These are phyloP conservation scores for Ochlodes sylvanus DNA, from an alignment of 2,888 invertebrate genomes.

Conservation along the genomic window DNA sequence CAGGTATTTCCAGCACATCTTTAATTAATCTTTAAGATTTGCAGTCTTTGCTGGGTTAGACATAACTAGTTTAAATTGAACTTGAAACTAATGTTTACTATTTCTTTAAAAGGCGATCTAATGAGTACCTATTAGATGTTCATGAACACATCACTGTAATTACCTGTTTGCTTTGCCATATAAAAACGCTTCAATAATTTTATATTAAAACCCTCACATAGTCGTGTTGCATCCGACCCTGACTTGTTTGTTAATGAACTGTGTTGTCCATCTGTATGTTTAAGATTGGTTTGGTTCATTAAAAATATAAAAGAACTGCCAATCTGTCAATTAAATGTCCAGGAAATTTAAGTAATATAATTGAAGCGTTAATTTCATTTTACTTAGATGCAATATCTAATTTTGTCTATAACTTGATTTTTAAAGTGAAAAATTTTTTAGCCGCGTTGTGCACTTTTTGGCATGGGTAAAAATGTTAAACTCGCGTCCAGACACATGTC, in stretches of 20 bases:
- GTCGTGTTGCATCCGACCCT: conserved; percentile 29
- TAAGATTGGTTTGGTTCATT: neutral
- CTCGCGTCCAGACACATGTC: too few relatives aligned
- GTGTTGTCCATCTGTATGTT: neutral
- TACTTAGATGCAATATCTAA: too few relatives aligned
- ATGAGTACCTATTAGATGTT: neutral
- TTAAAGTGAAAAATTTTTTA: too few relatives aligned
- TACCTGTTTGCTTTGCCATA: neutral
- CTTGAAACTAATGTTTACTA: too few relatives aligned
- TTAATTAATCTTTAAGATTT: too few relatives aligned
- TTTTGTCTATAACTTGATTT: too few relatives aligned
- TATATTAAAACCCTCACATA: conserved; percentile 9
- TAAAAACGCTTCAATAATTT: conserved; percentile 2
- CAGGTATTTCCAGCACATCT: too few relatives aligned
- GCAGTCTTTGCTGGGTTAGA: too few relatives aligned
- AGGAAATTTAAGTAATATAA: too few relatives aligned
- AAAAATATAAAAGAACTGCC: neutral
- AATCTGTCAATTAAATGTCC: neutral
- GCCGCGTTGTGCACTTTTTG: too few relatives aligned
- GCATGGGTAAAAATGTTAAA: too few relatives aligned
- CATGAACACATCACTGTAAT: neutral
- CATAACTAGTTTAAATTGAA: too few relatives aligned
- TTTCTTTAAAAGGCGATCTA: neutral
- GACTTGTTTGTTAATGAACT: conserved; percentile 3
- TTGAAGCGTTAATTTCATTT: neutral